Evolutionary conservation across 2,797 vertebrate genomes (phyloP).

Genomic region (Taeniopygia guttata): DNA sequence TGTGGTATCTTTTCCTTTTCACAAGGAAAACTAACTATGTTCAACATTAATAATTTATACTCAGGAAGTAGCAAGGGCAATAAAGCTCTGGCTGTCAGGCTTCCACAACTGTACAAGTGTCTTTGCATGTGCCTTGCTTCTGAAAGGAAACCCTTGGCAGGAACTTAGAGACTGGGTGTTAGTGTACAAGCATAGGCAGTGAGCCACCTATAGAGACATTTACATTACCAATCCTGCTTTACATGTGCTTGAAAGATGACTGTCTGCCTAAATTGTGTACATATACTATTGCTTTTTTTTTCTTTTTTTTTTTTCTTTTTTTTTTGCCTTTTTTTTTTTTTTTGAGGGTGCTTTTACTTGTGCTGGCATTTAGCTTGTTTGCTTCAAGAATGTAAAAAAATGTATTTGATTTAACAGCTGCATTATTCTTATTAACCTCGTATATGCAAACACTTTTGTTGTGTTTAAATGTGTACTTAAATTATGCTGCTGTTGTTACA

Average conservation of each 20-base stretch:
- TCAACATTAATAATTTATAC: background rate
- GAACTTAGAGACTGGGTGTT: background rate
- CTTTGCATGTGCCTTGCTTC: background rate
- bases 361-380: background rate
- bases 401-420: background rate
- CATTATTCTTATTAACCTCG: background rate
- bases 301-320: background rate
- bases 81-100: background rate
- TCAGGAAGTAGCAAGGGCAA: background rate
- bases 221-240: background rate
- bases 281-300: background rate
- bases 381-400: background rate
- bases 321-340: background rate
- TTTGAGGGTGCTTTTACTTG: background rate
- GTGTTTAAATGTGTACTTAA: background rate
- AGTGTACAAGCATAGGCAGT: background rate
- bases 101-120: background rate
- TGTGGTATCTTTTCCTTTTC: background rate
- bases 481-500: background rate
- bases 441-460: background rate
- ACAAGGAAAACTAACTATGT: background rate
- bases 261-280: background rate
- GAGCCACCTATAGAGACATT: background rate
- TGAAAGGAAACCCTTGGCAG: background rate
- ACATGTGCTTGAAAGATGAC: accelerated